A percentile compares a stretch with the other conserved stretches of the same genome.
Conservation (phyloP, 2,888 invertebrate genomes). For the Plusia festucae region DNA sequence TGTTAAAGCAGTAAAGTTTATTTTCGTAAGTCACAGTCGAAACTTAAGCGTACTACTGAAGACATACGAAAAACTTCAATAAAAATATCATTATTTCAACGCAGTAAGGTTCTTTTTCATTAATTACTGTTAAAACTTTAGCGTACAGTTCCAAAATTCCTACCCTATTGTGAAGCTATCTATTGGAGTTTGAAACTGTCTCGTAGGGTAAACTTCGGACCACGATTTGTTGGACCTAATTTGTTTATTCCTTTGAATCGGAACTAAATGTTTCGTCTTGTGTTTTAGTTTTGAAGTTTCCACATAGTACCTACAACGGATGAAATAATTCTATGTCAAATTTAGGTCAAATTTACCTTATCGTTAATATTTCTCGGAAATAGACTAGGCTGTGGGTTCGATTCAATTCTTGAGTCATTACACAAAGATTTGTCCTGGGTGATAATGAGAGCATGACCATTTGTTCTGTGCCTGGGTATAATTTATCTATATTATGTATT, state of each 20-base stretch:
- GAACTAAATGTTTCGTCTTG: slow-evolving; percentile 7
- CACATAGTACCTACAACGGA: neutral
- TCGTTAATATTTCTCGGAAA: no score
- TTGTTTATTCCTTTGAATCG: slow-evolving; percentile 38
- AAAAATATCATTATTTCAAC: neutral
- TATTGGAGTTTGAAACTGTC: slow-evolving; percentile 21
- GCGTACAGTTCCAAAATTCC: neutral
- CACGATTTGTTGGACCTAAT: slow-evolving; percentile 41
- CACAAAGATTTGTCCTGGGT: no score
- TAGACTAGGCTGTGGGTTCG: no score
- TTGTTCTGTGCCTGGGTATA: no score
- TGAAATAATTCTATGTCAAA: neutral
- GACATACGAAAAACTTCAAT: neutral
- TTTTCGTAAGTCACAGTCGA: neutral
- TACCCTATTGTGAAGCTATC: slow-evolving; percentile 1
- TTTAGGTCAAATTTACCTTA: no score
- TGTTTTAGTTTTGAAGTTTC: slow-evolving; percentile 4
- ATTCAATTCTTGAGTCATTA: no score
- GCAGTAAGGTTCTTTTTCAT: neutral
- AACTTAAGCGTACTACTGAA: neutral
- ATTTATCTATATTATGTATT: no score
- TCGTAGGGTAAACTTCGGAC: slow-evolving; percentile 21
- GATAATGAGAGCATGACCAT: no score
- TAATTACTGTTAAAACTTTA: neutral
- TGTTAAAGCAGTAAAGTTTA: neutral